A percentile compares a stretch with the other conserved stretches of the same genome.
Conservation (phyloP, 2,113 vertebrate species). For the Sciurus niger region DNA sequence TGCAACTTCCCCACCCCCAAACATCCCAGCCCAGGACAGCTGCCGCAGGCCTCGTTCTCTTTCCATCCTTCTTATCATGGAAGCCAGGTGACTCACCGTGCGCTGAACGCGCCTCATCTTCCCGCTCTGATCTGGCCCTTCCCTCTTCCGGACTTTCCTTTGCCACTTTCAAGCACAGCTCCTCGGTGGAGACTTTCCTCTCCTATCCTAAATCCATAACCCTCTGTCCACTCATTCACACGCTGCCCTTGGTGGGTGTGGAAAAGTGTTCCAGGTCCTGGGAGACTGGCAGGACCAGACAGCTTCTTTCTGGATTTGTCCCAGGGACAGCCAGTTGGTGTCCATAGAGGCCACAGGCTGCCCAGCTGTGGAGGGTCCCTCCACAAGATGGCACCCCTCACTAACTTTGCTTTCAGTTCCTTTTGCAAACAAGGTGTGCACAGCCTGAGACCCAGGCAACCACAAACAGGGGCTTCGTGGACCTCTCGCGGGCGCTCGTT, state of each 20-base stretch:
- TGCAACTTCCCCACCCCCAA: neutral
- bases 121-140: neutral
- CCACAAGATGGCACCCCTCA: slow-evolving; percentile 70
- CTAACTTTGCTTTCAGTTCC: neutral
- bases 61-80: neutral
- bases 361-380: neutral
- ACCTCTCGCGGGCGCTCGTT: neutral
- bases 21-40: neutral
- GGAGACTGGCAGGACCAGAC: neutral
- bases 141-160: too few relatives aligned
- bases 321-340: neutral
- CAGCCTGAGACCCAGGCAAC: neutral
- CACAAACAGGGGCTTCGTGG: neutral
- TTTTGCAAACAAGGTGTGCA: neutral
- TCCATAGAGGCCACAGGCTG: neutral
- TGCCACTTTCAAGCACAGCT: neutral
- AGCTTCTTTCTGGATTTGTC: neutral
- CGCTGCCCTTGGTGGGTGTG: fast-evolving
- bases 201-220: neutral
- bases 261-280: neutral
- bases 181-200: neutral
- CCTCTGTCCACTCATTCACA: neutral
- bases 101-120: fast-evolving
- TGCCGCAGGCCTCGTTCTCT: fast-evolving
- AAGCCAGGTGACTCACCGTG: neutral